Base-by-base conservation (phyloP, 92 coral and sea anemone species). In the Palythoa grandiflora region DNA sequence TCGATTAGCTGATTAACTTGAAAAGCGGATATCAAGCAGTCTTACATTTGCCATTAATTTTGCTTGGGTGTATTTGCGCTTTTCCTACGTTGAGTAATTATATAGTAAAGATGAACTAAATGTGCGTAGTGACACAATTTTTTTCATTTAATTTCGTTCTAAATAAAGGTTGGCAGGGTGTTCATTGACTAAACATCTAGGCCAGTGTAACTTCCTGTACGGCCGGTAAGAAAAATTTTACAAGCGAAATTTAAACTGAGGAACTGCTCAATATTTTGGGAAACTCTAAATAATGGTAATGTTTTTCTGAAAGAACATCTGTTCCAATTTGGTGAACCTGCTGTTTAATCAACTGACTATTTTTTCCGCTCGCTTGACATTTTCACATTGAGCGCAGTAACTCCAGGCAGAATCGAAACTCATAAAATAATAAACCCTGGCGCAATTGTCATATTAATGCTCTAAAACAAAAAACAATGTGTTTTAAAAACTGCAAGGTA, bases 361-460 rank as follows among this genome's bases (percentile, higher is more conserved):
- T 40, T 71, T 73, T 73, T 39, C 78, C 78, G 53, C 28, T 73
- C 5, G 9, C 55, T 73, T 73, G 55, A 5, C 51, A 73, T 44
- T 77, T 55, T 77, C n/a, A 14, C 55, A 53, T 17, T 21, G 51
- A 37, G 38, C 77, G n/a, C 28, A 28, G 28, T 6, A 44, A 5
- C 6, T 44, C 50, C 6, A 4, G 7, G 6, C 7, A 1, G 50
- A 44, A 44, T 44, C 50, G 50, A 44, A 44, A 8, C 4, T 44
- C 50, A 44, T 44, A 44, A 44, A 44, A 44, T 21, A 51, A 48
- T 61, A 76, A 51, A 38, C 60, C 16, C 28, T 28, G 28, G 28
- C 28, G 28, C 2, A 76, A 52, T n/a, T 40, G 65, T 44, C 50
- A 44, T 44, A 44, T 3, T 44, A 44, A 44, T 44, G 50, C 6